A percentile compares a stretch with the other conserved stretches of the same genome.
phyloP scores from a whole-genome alignment of 2,888 invertebrate genomes.

The Notocelia uddmanniana region DNA sequence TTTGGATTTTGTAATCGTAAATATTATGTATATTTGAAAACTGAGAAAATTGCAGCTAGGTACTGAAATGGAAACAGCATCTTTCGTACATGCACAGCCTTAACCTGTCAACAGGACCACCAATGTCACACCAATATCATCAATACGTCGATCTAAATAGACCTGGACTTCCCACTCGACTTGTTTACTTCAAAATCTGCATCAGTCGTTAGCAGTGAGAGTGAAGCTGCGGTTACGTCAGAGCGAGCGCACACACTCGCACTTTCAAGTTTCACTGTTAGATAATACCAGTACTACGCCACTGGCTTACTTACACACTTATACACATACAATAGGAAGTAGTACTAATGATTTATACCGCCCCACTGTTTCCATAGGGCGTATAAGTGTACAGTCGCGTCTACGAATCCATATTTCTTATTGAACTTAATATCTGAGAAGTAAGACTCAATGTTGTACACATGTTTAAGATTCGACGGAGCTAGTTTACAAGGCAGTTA shows the following conservation, averaged over 20 bases:
- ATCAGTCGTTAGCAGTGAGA: slow-evolving; percentile 74
- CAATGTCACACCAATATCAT: neutral
- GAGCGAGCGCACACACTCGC: slow-evolving; percentile 75
- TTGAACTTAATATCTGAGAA: neutral
- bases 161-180: slow-evolving; percentile 67
- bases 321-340: slow-evolving; percentile 77
- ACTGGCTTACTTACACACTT: slow-evolving; percentile 83
- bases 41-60: too few species aligned
- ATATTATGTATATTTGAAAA: too few species aligned
- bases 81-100: neutral
- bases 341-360: slow-evolving; percentile 59
- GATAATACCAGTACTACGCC: slow-evolving; percentile 77
- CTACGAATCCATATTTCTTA: neutral
- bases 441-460: slow-evolving; percentile 1
- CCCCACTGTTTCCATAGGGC: neutral
- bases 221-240: slow-evolving; percentile 77
- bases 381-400: slow-evolving; percentile 1
- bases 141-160: neutral
- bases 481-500: neutral
- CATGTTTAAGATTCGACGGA: neutral
- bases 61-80: neutral
- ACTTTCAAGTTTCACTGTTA: slow-evolving; percentile 80
- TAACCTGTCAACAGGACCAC: neutral
- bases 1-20: too few species aligned
- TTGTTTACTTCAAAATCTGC: slow-evolving; percentile 73